Conservation (phyloP, 2,888 invertebrate genomes). For the Morpho helenor region DNA sequence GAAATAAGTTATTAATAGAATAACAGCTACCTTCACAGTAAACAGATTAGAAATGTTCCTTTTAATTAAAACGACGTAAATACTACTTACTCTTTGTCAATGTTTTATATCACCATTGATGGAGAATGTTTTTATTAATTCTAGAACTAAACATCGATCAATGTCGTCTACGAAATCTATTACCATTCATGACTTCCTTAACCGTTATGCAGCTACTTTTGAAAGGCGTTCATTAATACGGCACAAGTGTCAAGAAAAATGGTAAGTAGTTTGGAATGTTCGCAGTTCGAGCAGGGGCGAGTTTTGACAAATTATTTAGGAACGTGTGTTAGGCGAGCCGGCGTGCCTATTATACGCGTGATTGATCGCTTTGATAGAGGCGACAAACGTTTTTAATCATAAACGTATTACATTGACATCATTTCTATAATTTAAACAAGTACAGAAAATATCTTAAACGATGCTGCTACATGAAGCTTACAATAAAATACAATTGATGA, state of each 20-base stretch:
- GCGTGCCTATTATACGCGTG: slow-evolving; percentile 66
- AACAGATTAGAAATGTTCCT: no score
- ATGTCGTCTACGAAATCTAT: slow-evolving; percentile 15
- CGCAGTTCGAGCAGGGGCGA: slow-evolving; percentile 51
- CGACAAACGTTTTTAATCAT: slow-evolving; percentile 51
- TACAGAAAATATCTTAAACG: no score
- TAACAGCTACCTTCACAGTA: no score
- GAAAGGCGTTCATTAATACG: slow-evolving; percentile 30
- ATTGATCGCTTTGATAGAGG: slow-evolving; percentile 68
- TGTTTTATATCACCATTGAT: background rate
- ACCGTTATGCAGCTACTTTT: slow-evolving; percentile 13
- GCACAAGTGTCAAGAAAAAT: slow-evolving; percentile 50
- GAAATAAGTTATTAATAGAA: no score
- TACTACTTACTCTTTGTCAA: background rate
- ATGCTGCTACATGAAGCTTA: no score
- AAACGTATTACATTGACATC: slow-evolving; percentile 42
- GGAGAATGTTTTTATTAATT: slow-evolving; percentile 19
- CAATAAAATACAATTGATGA: no score
- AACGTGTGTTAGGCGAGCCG: slow-evolving; percentile 71
- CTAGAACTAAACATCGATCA: slow-evolving; percentile 27
- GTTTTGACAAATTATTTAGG: slow-evolving; percentile 78
- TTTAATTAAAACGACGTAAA: no score
- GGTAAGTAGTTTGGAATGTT: slow-evolving; percentile 49
- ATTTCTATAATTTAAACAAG: no score
- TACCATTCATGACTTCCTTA: slow-evolving; percentile 10